Base-by-base conservation (phyloP, 2,797 vertebrate genomes). In the Anabacerthia variegaticeps region DNA sequence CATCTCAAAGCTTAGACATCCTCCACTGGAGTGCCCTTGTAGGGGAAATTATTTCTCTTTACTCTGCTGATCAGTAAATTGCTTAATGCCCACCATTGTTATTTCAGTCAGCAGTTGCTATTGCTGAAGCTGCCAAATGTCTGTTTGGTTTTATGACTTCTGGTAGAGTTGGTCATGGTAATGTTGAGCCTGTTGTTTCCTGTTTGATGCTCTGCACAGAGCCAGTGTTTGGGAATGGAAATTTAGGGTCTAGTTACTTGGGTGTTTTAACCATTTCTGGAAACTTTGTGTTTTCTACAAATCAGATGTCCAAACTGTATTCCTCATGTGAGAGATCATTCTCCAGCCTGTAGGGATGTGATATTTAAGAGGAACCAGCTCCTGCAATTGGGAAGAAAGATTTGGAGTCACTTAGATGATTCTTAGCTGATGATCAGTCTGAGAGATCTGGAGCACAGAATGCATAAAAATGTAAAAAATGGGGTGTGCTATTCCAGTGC, bases 121-220 rank as follows among this genome's bases (percentile, higher is more conserved):
- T 34, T 85, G 72, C 44, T 73, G 85, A 51, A 87, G 71, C 69
- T 90, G 83, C 58, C 63, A 72, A 72, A 14, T 81, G 58, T 10
- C 65, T 84, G 6, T 58, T 92, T 54, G 73, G 54, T 79, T 89
- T 85, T 73, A n/a, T 54, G 93, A 55, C 62, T 95, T 84, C 59
- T 81, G 77, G 36, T 88, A 51, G 65, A 85, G 68, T 34, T 93
- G 84, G 44, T 79, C 39, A 20, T 41, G 48, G 55, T 63, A 15
- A 76, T 43, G 55, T 65, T 51, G 74, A 94, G 39, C 62, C 62
- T 14, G 27, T 84, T 75, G 48, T 56, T 84, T 86, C 81, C 89
- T 8, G 0, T 58, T 87, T 36, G 58, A 14, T 39, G 30, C 3
- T 15, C 61, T 37, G 26, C 48, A 24, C 78, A 43, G 51, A 81